These are phyloP conservation scores for Noctilio leporinus DNA, from an alignment of 2,113 vertebrate species.

Conservation along the genomic window DNA sequence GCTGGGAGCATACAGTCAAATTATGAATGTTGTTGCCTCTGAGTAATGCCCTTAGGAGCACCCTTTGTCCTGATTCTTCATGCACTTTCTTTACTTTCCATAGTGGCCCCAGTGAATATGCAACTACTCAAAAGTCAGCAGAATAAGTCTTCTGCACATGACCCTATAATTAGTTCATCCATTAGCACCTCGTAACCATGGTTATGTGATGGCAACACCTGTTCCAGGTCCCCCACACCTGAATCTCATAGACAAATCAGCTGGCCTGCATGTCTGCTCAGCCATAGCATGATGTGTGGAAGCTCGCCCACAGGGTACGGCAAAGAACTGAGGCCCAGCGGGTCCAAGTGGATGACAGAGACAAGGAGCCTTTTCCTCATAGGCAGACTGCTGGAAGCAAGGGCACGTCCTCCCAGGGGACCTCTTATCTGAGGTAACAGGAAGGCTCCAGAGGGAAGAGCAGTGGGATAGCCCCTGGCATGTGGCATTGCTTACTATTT, in stretches of 20 bases:
- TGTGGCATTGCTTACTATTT: neutral
- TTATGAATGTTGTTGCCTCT: neutral
- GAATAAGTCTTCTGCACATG: neutral
- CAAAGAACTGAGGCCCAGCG: neutral
- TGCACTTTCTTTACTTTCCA: neutral
- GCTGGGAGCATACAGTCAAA: too few relatives aligned
- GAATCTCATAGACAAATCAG: too few relatives aligned
- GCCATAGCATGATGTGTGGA: too few relatives aligned
- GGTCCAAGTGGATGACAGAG: neutral
- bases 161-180: too few relatives aligned
- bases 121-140: neutral
- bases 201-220: too few relatives aligned
- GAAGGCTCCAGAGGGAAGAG: neutral
- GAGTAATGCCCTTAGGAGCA: neutral
- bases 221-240: too few relatives aligned
- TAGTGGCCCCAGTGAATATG: neutral
- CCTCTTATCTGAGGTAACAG: neutral
- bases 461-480: neutral
- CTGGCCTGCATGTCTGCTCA: too few relatives aligned
- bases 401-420: neutral
- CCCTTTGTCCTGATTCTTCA: neutral
- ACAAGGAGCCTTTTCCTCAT: neutral
- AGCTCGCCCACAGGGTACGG: neutral
- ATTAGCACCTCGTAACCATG: too few relatives aligned
- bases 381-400: neutral